Percentiles rank a stretch among this genome's conserved stretches.
Conservation (phyloP, 2,113 vertebrate species). For the Scolopax mira region DNA sequence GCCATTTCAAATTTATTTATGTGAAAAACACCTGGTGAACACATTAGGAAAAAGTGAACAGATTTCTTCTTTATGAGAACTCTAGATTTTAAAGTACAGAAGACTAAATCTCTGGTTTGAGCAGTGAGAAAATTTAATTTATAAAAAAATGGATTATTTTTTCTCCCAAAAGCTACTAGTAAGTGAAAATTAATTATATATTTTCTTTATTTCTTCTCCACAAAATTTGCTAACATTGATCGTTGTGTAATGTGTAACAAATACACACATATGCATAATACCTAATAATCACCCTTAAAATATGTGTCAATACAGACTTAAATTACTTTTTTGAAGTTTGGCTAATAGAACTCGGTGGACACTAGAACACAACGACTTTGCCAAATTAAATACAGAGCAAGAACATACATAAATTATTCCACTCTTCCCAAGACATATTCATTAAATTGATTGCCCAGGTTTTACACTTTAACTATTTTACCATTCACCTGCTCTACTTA, state of each 20-base stretch:
- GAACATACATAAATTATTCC: constrained; percentile 47
- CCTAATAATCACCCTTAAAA: not conserved
- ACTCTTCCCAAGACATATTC: not conserved
- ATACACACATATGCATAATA: not conserved
- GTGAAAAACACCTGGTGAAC: constrained; percentile 48
- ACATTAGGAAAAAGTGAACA: constrained; percentile 53
- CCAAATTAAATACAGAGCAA: constrained; percentile 58
- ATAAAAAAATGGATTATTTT: not conserved
- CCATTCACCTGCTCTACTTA: constrained; percentile 30
- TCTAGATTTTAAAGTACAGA: not conserved
- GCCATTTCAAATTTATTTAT: constrained; percentile 22
- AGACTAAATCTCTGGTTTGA: not conserved
- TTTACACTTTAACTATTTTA: constrained; percentile 64
- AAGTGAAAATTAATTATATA: not conserved
- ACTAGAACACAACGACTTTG: not conserved
- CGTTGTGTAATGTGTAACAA: not conserved
- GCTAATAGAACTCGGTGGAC: not conserved
- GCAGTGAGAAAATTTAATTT: not conserved
- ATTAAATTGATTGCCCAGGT: constrained; percentile 49
- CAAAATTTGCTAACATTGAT: not conserved
- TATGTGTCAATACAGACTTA: not conserved
- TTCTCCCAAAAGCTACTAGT: not conserved
- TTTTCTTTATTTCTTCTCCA: not conserved
- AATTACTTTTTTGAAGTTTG: constrained; percentile 14
- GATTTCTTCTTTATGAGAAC: not conserved